Percentiles rank a stretch among this genome's conserved stretches.
Conservation (phyloP, 2,113 vertebrate species). For the Elaphurus davidianus region DNA sequence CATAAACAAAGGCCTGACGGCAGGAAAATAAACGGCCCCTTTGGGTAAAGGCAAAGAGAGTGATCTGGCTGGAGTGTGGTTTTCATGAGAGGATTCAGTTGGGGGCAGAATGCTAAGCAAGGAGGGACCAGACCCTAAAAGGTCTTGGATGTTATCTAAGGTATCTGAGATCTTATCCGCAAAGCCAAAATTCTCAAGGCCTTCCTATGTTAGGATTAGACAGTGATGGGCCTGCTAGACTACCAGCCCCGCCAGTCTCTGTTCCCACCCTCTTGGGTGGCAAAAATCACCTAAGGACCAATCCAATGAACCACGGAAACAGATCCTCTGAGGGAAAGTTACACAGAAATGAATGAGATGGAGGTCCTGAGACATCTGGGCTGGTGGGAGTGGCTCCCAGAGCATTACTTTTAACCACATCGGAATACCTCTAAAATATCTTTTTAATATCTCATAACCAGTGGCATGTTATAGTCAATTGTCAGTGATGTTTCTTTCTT, state of each 20-base stretch:
- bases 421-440: neutral
- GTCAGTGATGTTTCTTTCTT: neutral
- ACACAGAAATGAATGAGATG: neutral
- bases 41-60: neutral
- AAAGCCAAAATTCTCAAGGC: neutral
- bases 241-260: neutral
- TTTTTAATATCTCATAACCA: neutral
- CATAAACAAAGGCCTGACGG: neutral
- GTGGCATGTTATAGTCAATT: accelerated
- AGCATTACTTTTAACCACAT: neutral
- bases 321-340: neutral
- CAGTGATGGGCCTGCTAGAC: too few species aligned
- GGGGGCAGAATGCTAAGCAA: neutral
- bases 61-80: neutral
- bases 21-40: neutral
- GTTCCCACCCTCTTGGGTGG: neutral
- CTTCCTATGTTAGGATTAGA: neutral
- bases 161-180: neutral
- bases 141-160: neutral
- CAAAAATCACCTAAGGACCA: neutral
- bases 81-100: neutral
- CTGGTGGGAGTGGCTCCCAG: neutral
- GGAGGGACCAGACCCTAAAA: neutral
- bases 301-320: neutral
- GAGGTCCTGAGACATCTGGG: neutral